A percentile compares a stretch with the other conserved stretches of the same genome.
These are phyloP conservation scores for Ectropis grisescens DNA, from an alignment of 1,140 invertebrate species.

Conservation along the genomic window DNA sequence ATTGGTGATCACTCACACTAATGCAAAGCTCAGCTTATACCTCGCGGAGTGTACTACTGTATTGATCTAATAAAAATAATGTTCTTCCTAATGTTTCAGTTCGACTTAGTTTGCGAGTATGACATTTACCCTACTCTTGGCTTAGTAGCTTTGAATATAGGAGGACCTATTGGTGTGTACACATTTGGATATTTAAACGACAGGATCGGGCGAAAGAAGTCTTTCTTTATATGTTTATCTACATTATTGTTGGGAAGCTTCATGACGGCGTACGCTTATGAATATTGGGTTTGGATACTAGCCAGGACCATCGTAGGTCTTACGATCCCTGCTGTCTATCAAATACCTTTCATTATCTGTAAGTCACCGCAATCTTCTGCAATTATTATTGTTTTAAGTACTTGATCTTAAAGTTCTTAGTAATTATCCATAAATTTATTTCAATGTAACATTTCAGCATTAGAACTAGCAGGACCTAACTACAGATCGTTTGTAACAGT, in stretches of 20 bases:
- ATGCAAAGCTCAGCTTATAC: too few species aligned
- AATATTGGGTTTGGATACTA: constrained; percentile 86
- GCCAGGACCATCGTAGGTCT: constrained; percentile 85
- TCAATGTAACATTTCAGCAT: too few species aligned
- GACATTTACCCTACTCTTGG: constrained; percentile 89
- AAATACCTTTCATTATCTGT: constrained; percentile 96
- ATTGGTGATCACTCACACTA: too few species aligned
- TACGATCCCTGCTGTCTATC: constrained; percentile 93
- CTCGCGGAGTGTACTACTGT: too few species aligned
- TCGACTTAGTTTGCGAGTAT: constrained; percentile 86
- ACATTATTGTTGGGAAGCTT: constrained; percentile 83
- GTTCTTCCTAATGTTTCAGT: too few species aligned
- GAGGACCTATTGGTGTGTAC: constrained; percentile 89
- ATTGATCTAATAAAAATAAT: too few species aligned
- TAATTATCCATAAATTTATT: too few species aligned
- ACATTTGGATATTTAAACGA: constrained; percentile 88
- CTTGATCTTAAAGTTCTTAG: too few species aligned
- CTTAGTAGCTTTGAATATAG: constrained; percentile 84
- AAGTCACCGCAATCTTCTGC: constrained; percentile 51
- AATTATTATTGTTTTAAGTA: not conserved
- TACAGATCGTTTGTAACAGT: constrained; percentile 92
- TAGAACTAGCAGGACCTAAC: constrained; percentile 91
- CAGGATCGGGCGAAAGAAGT: constrained; percentile 83
- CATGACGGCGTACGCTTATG: constrained; percentile 79
- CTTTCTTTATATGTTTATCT: constrained; percentile 86